A percentile compares a stretch with the other conserved stretches of the same genome.
Evolutionary conservation across 2,113 vertebrate species (phyloP).

Genomic region (Kryptolebias marmoratus): DNA sequence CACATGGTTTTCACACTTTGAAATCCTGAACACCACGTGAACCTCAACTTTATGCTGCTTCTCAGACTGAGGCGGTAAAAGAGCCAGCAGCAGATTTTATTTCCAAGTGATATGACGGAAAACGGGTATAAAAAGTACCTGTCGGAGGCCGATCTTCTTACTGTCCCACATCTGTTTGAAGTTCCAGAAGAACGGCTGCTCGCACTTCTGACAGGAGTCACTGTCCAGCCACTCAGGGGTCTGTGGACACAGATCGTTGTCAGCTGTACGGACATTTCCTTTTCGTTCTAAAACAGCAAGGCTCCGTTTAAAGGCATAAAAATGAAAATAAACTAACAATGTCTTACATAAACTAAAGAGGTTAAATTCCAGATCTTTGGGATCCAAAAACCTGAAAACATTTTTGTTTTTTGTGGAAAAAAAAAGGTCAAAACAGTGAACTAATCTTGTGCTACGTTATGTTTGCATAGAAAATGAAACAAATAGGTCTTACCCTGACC

Average conservation of each 20-base stretch:
- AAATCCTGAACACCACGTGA: background rate
- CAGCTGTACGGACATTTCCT: background rate
- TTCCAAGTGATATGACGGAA: too few species aligned
- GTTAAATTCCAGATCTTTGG: too few species aligned
- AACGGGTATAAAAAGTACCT: constrained; percentile 77
- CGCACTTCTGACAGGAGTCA: constrained; percentile 97
- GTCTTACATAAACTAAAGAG: too few species aligned
- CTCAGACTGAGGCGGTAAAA: constrained; percentile 23
- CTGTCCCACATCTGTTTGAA: constrained; percentile 99
- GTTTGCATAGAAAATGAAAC: too few species aligned
- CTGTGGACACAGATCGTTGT: constrained; percentile 68
- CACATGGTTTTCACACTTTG: too few species aligned
- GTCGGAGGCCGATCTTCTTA: constrained; percentile 97
- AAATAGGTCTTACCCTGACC: too few species aligned
- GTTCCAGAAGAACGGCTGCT: constrained; percentile 99
- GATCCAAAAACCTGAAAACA: too few species aligned
- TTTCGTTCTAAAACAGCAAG: background rate
- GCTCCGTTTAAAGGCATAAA: background rate
- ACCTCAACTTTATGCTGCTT: background rate
- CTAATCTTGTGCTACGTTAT: too few species aligned
- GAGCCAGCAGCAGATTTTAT: background rate
- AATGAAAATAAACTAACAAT: too few species aligned
- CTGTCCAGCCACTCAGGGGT: constrained; percentile 98
- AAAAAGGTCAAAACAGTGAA: too few species aligned
- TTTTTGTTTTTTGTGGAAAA: too few species aligned